Conservation (phyloP, 2,888 invertebrate species). For the Prostheceraeus crozeri region DNA sequence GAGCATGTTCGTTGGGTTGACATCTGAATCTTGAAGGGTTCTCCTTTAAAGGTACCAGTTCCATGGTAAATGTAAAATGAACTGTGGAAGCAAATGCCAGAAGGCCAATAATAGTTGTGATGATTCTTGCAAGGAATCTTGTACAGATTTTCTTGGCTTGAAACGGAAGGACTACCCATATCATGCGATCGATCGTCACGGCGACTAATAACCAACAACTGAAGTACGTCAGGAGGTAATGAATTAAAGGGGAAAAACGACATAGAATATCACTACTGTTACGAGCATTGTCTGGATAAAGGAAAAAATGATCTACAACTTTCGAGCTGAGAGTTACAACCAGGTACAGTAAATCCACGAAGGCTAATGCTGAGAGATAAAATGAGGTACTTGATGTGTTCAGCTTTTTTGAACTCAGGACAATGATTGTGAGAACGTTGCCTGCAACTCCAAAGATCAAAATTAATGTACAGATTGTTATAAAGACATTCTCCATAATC, state of each 20-base stretch:
- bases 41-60: too few species aligned
- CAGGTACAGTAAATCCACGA: slow-evolving; percentile 35
- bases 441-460: slow-evolving; percentile 35
- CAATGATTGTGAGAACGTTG: slow-evolving; percentile 36
- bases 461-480: slow-evolving; percentile 29
- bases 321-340: slow-evolving; percentile 28
- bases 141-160: slow-evolving; percentile 37
- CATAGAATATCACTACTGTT: slow-evolving; percentile 6
- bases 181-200: slow-evolving; percentile 36
- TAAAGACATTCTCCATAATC: slow-evolving; percentile 20
- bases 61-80: background rate
- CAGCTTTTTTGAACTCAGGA: slow-evolving; percentile 29
- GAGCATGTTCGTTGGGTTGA: background rate
- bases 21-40: too few species aligned
- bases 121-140: slow-evolving; percentile 1
- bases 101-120: background rate
- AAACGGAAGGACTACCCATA: slow-evolving; percentile 38
- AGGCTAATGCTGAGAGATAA: slow-evolving; percentile 36
- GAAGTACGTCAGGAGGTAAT: slow-evolving; percentile 25
- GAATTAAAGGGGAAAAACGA: background rate
- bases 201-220: slow-evolving; percentile 33
- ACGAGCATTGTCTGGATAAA: slow-evolving; percentile 29
- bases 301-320: slow-evolving; percentile 31
- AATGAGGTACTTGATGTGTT: slow-evolving; percentile 30
- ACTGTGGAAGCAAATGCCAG: slow-evolving; percentile 13